phyloP scores from a whole-genome alignment of 2,888 invertebrate species.

The Euclidia mi region DNA sequence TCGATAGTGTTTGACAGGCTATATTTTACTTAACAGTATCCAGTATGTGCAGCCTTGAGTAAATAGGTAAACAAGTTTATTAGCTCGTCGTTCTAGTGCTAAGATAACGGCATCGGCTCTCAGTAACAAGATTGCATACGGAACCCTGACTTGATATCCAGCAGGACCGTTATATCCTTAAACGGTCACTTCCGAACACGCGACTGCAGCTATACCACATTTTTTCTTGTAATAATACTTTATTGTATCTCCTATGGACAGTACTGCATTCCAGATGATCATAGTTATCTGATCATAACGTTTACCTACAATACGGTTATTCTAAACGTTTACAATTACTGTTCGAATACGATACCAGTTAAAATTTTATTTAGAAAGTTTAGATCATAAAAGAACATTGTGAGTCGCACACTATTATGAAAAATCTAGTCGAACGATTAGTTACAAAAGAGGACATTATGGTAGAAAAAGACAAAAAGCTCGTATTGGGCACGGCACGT shows the following conservation, averaged over 20 bases:
- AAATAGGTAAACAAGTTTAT: slow-evolving; percentile 70
- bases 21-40: slow-evolving; percentile 20
- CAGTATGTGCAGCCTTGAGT: slow-evolving; percentile 46
- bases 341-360: not conserved
- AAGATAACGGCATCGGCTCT: slow-evolving; percentile 69
- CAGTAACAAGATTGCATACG: slow-evolving; percentile 67
- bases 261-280: not conserved
- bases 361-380: not conserved
- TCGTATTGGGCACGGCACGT: slow-evolving; percentile 54
- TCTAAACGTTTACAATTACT: not conserved
- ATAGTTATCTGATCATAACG: not conserved
- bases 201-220: slow-evolving; percentile 46
- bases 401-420: not conserved
- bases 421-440: not conserved
- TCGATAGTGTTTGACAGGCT: slow-evolving; percentile 19
- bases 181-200: slow-evolving; percentile 74
- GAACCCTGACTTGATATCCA: slow-evolving; percentile 68
- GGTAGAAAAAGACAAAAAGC: slow-evolving; percentile 26
- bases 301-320: not conserved
- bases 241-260: slow-evolving; percentile 7
- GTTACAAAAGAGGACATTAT: not conserved
- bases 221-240: slow-evolving; percentile 43
- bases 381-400: not conserved
- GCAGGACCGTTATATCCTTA: slow-evolving; percentile 76
- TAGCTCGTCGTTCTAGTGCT: slow-evolving; percentile 50